phyloP scores from a whole-genome alignment of 2,888 invertebrate genomes.

The Chrysodeixis includens region DNA sequence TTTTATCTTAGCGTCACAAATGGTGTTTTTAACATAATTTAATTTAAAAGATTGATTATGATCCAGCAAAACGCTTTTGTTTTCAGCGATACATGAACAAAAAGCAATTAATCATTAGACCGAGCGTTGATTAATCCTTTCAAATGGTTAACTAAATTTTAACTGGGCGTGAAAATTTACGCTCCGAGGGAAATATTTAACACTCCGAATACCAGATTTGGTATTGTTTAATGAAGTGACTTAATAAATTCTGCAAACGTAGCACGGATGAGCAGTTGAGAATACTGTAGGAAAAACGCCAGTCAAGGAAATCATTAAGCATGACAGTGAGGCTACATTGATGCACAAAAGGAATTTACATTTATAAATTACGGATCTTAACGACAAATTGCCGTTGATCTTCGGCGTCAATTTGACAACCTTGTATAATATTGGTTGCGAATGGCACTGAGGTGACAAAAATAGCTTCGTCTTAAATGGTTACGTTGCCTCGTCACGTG shows the following conservation, averaged over 20 bases:
- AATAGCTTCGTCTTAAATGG: conserved; percentile 46
- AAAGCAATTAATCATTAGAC: conserved; percentile 45
- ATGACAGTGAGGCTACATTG: conserved; percentile 52
- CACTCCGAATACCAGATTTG: conserved; percentile 14
- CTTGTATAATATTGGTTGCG: conserved; percentile 58
- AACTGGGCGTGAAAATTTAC: conserved; percentile 38
- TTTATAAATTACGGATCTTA: conserved; percentile 57
- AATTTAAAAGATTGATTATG: conserved; percentile 57
- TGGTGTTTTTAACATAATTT: conserved; percentile 56
- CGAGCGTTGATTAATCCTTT: conserved; percentile 43
- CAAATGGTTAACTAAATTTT: conserved; percentile 37
- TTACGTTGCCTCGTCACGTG: conserved; percentile 25
- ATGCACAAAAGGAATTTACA: conserved; percentile 49
- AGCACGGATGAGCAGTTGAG: conserved; percentile 41
- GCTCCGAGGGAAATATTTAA: conserved; percentile 36
- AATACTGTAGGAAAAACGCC: conserved; percentile 46
- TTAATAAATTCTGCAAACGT: conserved; percentile 41
- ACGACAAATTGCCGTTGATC: conserved; percentile 28
- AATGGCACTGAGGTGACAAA: conserved; percentile 57
- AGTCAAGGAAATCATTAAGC: conserved; percentile 59
- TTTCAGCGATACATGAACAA: conserved; percentile 38
- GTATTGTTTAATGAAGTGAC: conserved; percentile 42
- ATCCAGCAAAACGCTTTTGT: conserved; percentile 39
- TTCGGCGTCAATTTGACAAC: conserved; percentile 58
- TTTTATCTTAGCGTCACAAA: conserved; percentile 70